Conservation (phyloP, 1,140 invertebrate species). For the Drosophila malerkotliana region DNA sequence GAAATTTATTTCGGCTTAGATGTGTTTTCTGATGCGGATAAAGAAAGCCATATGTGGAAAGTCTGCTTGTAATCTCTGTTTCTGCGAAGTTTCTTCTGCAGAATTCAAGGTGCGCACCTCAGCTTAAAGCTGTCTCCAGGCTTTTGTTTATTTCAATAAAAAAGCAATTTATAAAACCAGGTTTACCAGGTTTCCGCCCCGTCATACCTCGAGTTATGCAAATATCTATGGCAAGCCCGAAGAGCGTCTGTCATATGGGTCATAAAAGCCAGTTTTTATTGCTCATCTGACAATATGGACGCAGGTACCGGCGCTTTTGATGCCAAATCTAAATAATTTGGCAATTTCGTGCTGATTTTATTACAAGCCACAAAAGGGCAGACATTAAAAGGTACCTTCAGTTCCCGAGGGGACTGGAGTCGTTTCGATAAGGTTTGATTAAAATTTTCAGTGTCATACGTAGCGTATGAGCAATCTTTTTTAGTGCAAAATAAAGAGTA, state of each 20-base stretch:
- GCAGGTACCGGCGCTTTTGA: slow-evolving; percentile 31
- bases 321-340: slow-evolving; percentile 54
- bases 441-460: slow-evolving; percentile 25
- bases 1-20: slow-evolving; percentile 51
- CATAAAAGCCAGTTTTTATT: slow-evolving; percentile 49
- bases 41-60: slow-evolving; percentile 5
- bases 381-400: slow-evolving; percentile 40
- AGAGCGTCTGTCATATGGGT: slow-evolving; percentile 43
- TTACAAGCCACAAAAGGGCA: slow-evolving; percentile 50
- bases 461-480: slow-evolving; percentile 19
- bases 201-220: slow-evolving; percentile 42
- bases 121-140: slow-evolving; percentile 35
- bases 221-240: slow-evolving; percentile 38
- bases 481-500: slow-evolving; percentile 1
- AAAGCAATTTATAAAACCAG: slow-evolving; percentile 47
- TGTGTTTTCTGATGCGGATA: slow-evolving; percentile 17
- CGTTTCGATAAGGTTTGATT: slow-evolving; percentile 41
- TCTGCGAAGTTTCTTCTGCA: slow-evolving; percentile 9
- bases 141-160: slow-evolving; percentile 54
- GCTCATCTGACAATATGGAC: slow-evolving; percentile 51
- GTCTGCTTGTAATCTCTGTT: slow-evolving; percentile 36
- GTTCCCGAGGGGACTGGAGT: background rate
- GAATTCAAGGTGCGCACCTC: slow-evolving; percentile 27
- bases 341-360: slow-evolving; percentile 54
- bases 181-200: slow-evolving; percentile 6